Percentiles rank a stretch among this genome's conserved stretches.
Conservation (phyloP, 1,140 invertebrate species). For the Hermatobates lingyangjiaoensis region DNA sequence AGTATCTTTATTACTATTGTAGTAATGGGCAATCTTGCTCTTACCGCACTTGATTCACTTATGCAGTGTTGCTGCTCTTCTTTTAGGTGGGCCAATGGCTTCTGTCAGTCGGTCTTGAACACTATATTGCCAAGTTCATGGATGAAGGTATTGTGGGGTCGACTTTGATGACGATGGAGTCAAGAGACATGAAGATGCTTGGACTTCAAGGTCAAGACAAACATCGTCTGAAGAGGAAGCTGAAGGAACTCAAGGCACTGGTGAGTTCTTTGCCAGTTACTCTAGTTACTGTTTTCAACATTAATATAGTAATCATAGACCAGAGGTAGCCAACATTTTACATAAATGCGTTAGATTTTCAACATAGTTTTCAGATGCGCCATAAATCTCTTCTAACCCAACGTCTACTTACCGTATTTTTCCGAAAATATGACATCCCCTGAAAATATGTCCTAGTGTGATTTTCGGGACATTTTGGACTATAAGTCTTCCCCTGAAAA, state of each 20-base stretch:
- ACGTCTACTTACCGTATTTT: neutral
- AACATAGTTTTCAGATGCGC: neutral
- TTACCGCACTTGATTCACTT: no score
- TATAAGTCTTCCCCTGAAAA: no score
- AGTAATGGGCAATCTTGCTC: no score
- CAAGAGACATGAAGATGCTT: constrained; percentile 68
- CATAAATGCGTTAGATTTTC: neutral
- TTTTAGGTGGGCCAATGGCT: constrained; percentile 75
- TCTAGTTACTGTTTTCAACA: neutral
- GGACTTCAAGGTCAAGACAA: constrained; percentile 66
- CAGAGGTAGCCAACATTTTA: neutral
- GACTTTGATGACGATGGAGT: constrained; percentile 61
- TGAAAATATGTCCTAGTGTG: no score
- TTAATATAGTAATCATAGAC: neutral
- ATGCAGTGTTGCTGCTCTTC: no score
- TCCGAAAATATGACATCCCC: no score
- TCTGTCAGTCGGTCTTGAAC: constrained; percentile 54
- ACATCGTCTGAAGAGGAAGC: constrained; percentile 61
- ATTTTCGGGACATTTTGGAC: no score
- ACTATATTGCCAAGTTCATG: constrained; percentile 63
- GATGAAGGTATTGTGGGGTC: constrained; percentile 67
- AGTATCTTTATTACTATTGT: no score
- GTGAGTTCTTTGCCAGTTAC: constrained; percentile 20
- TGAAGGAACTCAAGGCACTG: constrained; percentile 64
- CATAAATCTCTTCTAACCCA: no score